Evolutionary conservation across 2,113 vertebrate genomes (phyloP), one percentile per base, ranked within the genome.

Genomic region (Grammomys surdaster): DNA sequence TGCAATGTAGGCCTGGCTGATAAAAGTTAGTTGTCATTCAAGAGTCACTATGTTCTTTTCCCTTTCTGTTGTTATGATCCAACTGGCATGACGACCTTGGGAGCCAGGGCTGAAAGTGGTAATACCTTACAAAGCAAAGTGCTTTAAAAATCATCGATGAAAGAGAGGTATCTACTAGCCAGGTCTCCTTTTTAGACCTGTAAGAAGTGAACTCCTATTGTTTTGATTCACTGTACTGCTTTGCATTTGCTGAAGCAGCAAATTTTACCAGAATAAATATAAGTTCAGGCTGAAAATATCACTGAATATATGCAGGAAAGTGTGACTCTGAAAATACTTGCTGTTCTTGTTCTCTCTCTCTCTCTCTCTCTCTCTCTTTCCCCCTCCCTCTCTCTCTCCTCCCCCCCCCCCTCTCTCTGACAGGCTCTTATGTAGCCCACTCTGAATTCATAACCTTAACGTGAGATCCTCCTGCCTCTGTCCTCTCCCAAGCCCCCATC

Each of bases 261-360:
- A 65, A 54, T 58, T 63, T 67, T 65, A 54, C 43, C 81, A 86
- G 51, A 84, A 90, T 43, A 28, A 75, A 93, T 4, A 67, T 48
- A 91, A 43, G 31, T 22, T 17, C 46, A 12, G 51, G 46, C 56
- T 88, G 85, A 81, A 82, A 75, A 86, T 36, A 69, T 11, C 31
- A 36, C 60, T 48, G 65, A 85, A 46, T 60, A 65, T 69, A 40
- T 58, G 67, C 67, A 88, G 81, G 33, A 48, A 89, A 63, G 16
- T 65, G 80, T 65, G 7, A 36, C 51, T 72, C 63, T 94, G 40
- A 95, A 91, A 91, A 93, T 46, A 91, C 56, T 78, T 17, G 67
- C 5, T 63, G 36, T 56, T 19, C 28, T 60, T 56, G 72, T 56
- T 31, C 6, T 28, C 12, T 60, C 22, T 1, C 3, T 54, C 17